Evolutionary conservation across 2,113 vertebrate species (phyloP).

Genomic region (Zeus faber): DNA sequence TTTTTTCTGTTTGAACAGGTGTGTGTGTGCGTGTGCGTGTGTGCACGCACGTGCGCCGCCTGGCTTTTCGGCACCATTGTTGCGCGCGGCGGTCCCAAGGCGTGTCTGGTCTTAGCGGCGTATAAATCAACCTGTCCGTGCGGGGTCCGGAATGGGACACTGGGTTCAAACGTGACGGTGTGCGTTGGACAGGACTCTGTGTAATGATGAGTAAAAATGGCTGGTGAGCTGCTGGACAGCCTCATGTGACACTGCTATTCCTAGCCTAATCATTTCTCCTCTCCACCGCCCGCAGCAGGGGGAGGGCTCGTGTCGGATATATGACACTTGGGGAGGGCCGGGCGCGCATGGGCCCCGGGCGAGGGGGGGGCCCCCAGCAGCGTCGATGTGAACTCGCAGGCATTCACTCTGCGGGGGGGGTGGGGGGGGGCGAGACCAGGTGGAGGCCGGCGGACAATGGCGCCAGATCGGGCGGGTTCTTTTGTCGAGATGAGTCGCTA

Average conservation of each 20-base stretch:
- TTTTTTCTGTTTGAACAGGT: not conserved
- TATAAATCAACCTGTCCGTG: not conserved
- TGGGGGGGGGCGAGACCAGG: no score
- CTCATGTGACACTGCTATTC: slow-evolving; percentile 73
- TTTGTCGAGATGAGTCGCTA: no score
- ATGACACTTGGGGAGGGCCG: slow-evolving; percentile 57
- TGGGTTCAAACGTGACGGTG: no score
- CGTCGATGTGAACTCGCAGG: slow-evolving; percentile 8
- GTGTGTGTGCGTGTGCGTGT: slow-evolving; percentile 6
- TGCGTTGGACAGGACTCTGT: slow-evolving; percentile 44
- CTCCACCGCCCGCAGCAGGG: slow-evolving; percentile 58
- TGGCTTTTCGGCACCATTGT: not conserved
- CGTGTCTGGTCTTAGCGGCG: not conserved
- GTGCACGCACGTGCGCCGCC: no score
- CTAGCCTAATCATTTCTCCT: slow-evolving; percentile 59
- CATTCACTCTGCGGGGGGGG: no score
- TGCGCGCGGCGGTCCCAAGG: not conserved
- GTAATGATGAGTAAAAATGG: slow-evolving; percentile 68
- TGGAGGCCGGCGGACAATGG: not conserved
- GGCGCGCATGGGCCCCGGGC: slow-evolving; percentile 8
- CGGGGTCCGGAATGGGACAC: not conserved
- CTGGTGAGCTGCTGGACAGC: slow-evolving; percentile 44
- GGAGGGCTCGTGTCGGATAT: slow-evolving; percentile 52
- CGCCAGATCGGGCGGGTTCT: no score
- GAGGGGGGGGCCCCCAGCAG: slow-evolving; percentile 27